phyloP scores from a whole-genome alignment of 2,113 vertebrate species.

The Hypocryptadius cinnamomeus region DNA sequence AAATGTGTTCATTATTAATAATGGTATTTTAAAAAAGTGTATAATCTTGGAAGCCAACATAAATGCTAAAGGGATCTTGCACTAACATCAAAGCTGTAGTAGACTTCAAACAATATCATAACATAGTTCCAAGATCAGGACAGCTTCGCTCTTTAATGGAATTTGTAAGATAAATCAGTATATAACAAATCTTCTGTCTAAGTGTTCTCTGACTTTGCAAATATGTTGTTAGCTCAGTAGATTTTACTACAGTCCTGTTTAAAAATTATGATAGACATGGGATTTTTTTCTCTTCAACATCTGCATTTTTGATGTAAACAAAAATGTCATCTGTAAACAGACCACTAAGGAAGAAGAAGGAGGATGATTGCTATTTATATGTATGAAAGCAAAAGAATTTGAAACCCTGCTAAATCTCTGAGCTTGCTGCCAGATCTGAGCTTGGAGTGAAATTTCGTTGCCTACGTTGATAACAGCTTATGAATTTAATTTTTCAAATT shows the following conservation, averaged over 20 bases:
- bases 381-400: not conserved
- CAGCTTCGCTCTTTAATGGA: not conserved
- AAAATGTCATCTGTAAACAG: not conserved
- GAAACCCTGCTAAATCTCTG: not conserved
- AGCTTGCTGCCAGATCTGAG: not conserved
- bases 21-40: not conserved
- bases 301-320: not conserved
- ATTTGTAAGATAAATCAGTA: not conserved
- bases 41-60: not conserved
- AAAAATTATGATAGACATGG: not conserved
- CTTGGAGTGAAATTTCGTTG: not conserved
- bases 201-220: not conserved
- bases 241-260: not conserved
- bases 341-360: not conserved
- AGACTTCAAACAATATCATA: not conserved
- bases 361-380: not conserved
- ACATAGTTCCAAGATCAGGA: not conserved
- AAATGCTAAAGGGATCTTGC: not conserved
- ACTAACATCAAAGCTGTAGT: not conserved
- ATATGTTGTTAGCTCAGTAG: not conserved
- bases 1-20: not conserved
- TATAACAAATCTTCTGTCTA: not conserved
- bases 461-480: accelerated
- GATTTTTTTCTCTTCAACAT: not conserved
- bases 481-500: not conserved